Conservation (phyloP, 1,140 invertebrate species). For the Drosophila varians region DNA sequence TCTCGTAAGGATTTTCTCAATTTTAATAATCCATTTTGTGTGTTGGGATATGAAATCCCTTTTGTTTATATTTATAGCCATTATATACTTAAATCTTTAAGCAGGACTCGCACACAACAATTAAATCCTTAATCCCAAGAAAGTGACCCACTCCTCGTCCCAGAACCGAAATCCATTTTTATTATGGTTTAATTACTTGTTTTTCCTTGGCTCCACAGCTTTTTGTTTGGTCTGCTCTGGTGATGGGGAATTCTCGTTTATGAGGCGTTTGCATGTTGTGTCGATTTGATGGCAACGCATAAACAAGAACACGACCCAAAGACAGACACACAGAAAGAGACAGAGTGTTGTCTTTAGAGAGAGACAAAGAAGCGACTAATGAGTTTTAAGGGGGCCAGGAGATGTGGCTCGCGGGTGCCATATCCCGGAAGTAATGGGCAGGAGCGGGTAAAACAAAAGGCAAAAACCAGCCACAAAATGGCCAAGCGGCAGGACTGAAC, state of each 20-base stretch:
- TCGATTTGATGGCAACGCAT: slow-evolving; percentile 64
- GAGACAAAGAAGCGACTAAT: slow-evolving; percentile 54
- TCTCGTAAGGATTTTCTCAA: too few relatives aligned
- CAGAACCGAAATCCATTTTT: slow-evolving; percentile 32
- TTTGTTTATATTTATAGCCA: not conserved
- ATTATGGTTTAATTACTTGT: slow-evolving; percentile 38
- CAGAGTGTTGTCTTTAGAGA: slow-evolving; percentile 11
- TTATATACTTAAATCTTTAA: not conserved
- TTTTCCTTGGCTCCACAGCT: slow-evolving; percentile 12
- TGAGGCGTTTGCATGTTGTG: slow-evolving; percentile 59
- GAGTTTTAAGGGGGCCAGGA: slow-evolving; percentile 54
- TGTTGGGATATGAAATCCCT: not conserved
- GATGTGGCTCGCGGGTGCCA: slow-evolving; percentile 44
- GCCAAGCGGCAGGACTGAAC: slow-evolving; percentile 11
- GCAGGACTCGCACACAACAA: not conserved
- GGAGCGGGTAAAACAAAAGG: slow-evolving; percentile 17
- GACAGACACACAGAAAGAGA: slow-evolving; percentile 3
- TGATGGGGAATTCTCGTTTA: slow-evolving; percentile 50
- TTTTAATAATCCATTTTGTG: not conserved
- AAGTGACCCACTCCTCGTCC: not conserved
- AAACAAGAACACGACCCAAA: slow-evolving; percentile 35
- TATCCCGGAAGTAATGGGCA: slow-evolving; percentile 47
- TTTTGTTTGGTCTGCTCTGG: slow-evolving; percentile 12
- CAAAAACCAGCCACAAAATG: slow-evolving; percentile 35
- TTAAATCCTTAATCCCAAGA: slow-evolving; percentile 22